Conservation (phyloP, 2,113 vertebrate genomes). For the Elachura formosa region DNA sequence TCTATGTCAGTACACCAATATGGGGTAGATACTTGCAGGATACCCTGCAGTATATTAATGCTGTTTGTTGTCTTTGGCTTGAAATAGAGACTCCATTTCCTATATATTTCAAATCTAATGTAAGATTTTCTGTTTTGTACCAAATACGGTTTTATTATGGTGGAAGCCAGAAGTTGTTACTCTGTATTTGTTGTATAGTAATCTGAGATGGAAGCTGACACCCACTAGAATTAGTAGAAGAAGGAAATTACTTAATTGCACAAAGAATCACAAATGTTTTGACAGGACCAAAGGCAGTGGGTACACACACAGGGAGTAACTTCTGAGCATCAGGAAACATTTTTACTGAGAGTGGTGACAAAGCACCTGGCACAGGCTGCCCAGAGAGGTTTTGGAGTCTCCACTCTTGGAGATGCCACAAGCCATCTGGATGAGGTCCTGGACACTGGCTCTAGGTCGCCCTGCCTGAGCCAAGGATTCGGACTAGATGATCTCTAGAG, state of each 20-base stretch:
- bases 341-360: not conserved
- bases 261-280: not conserved
- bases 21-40: not conserved
- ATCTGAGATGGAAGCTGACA: not conserved
- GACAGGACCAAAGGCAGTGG: not conserved
- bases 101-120: not conserved
- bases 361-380: not conserved
- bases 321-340: not conserved
- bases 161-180: not conserved
- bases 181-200: not conserved
- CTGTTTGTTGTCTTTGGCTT: not conserved
- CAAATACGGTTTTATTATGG: not conserved
- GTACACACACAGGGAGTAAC: not conserved
- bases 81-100: not conserved
- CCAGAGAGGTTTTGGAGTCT: not conserved
- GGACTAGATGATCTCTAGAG: not conserved
- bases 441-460: not conserved
- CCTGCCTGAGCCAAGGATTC: not conserved
- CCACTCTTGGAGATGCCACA: not conserved
- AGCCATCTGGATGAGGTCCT: not conserved
- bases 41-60: not conserved
- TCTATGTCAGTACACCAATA: not conserved
- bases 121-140: not conserved
- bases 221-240: not conserved
- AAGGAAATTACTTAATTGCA: not conserved